These are phyloP conservation scores for Matsumyia berberina DNA, from an alignment of 2,888 invertebrate species.

Conservation along the genomic window DNA sequence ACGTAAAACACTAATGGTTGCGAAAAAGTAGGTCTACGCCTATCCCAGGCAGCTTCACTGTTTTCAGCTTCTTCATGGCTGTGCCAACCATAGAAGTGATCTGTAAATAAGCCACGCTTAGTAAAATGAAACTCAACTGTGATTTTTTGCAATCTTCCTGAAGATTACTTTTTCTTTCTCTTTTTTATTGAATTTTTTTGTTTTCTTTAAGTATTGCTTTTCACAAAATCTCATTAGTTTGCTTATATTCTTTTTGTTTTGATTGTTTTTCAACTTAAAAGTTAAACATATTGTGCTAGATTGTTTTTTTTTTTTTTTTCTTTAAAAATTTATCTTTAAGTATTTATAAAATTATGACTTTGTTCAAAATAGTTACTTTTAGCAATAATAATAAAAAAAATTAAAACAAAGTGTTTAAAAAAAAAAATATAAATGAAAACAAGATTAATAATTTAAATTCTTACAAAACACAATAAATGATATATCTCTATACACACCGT, in stretches of 20 bases:
- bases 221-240: slow-evolving; percentile 77
- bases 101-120: too few species aligned
- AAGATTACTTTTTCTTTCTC: slow-evolving; percentile 71
- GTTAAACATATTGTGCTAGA: slow-evolving; percentile 82
- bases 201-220: slow-evolving; percentile 72
- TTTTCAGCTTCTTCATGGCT: too few species aligned
- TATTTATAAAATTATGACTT: slow-evolving; percentile 73
- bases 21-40: too few species aligned
- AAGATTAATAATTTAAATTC: slow-evolving; percentile 74
- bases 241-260: slow-evolving; percentile 79
- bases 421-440: slow-evolving; percentile 52
- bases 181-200: slow-evolving; percentile 73
- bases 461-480: slow-evolving; percentile 74
- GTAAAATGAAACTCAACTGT: neutral
- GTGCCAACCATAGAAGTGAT: too few species aligned
- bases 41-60: too few species aligned
- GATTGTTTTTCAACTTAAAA: slow-evolving; percentile 81
- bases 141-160: slow-evolving; percentile 64
- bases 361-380: slow-evolving; percentile 67
- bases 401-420: slow-evolving; percentile 41
- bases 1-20: too few species aligned
- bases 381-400: slow-evolving; percentile 57
- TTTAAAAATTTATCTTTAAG: slow-evolving; percentile 59
- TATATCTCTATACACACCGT: slow-evolving; percentile 57
- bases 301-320: slow-evolving; percentile 60